A percentile compares a stretch with the other conserved stretches of the same genome.
These are phyloP conservation scores for Sebastes fasciatus DNA, from an alignment of 2,113 vertebrate genomes.

Conservation along the genomic window DNA sequence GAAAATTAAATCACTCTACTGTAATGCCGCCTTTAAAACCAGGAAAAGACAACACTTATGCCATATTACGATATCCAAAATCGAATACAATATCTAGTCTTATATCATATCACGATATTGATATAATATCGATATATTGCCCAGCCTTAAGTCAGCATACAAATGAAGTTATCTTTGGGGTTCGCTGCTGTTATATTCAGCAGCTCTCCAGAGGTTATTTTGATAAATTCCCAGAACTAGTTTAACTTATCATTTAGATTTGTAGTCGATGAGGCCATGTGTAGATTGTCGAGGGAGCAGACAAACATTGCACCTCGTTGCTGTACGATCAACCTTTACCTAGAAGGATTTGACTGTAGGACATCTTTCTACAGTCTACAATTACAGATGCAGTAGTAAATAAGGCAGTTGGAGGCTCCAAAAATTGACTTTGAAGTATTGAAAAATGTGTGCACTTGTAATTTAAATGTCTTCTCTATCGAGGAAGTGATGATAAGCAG, in stretches of 20 bases:
- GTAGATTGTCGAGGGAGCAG: not conserved
- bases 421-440: constrained; percentile 34
- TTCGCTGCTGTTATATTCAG: not conserved
- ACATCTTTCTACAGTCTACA: constrained; percentile 11
- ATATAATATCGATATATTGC: too few species aligned
- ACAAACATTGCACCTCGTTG: not conserved
- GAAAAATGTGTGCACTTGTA: constrained; percentile 42
- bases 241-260: not conserved
- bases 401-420: constrained; percentile 52
- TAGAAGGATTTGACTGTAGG: not conserved
- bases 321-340: not conserved
- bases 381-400: constrained; percentile 52
- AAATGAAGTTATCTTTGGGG: not conserved
- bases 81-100: too few species aligned
- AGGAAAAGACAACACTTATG: too few species aligned
- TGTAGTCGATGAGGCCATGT: too few species aligned
- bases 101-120: too few species aligned
- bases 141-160: too few species aligned
- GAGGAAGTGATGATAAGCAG: constrained; percentile 14
- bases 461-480: constrained; percentile 61
- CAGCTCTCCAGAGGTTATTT: not conserved
- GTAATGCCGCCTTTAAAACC: too few species aligned
- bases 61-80: too few species aligned
- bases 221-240: not conserved
- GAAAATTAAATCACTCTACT: too few species aligned